phyloP scores from a whole-genome alignment of 1,140 invertebrate species.

The Ruditapes philippinarum region DNA sequence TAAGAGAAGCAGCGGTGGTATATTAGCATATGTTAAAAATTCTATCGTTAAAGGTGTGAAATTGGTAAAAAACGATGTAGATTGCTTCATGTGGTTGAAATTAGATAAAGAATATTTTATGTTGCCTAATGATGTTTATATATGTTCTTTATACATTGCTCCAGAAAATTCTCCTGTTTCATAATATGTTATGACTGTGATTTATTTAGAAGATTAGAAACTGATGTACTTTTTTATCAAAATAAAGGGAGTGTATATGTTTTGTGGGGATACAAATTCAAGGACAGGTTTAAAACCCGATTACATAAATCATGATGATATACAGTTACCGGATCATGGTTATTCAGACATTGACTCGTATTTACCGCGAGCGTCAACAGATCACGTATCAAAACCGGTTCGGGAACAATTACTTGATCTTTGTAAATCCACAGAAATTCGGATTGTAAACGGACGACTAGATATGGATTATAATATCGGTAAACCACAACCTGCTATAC shows the following conservation, averaged over 20 bases:
- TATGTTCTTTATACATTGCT: conserved; percentile 7
- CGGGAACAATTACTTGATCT: conserved; percentile 16
- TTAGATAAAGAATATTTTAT: conserved; percentile 42
- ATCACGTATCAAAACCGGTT: not conserved
- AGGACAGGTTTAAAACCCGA: not conserved
- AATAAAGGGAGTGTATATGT: not conserved
- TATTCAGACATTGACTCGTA: not conserved
- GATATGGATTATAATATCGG: not conserved
- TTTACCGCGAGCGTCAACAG: not conserved
- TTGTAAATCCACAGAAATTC: conserved; percentile 26
- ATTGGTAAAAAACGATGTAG: conserved; percentile 22
- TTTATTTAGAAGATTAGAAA: conserved; percentile 10
- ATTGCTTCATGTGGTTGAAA: conserved; percentile 36
- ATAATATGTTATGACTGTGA: conserved; percentile 4
- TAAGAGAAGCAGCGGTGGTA: conserved; percentile 12
- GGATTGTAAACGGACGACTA: conserved; percentile 15
- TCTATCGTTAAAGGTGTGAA: conserved; percentile 21
- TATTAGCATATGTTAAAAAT: conserved; percentile 19
- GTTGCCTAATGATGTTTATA: conserved; percentile 8
- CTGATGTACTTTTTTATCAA: not conserved
- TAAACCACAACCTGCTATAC: not conserved
- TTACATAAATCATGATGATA: conserved; percentile 21
- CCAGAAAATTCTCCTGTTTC: conserved; percentile 25
- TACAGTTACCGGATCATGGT: not conserved
- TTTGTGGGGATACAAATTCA: conserved; percentile 1